Evolutionary conservation across 2,888 invertebrate genomes (phyloP).

Genomic region (Drosophila mimetica): DNA sequence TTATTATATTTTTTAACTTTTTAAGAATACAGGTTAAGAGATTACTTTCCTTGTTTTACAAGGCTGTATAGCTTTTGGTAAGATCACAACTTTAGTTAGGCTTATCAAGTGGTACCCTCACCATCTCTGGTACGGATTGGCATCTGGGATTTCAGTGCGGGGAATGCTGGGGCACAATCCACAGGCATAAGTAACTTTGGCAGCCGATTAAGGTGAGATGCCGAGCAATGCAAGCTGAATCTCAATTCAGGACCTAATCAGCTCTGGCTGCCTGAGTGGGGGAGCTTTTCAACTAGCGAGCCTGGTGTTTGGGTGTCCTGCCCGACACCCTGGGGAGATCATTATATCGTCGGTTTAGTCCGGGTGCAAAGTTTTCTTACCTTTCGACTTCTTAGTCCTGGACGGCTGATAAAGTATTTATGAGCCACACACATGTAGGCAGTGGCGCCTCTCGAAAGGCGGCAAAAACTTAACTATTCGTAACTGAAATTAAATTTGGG

Average conservation of each 20-base stretch:
- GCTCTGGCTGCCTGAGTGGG: slow-evolving; percentile 32
- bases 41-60: too few species aligned
- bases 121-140: background rate
- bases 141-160: slow-evolving; percentile 8
- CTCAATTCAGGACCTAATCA: slow-evolving; percentile 65
- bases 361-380: slow-evolving; percentile 57
- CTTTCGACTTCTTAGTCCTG: slow-evolving; percentile 58
- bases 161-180: slow-evolving; percentile 16
- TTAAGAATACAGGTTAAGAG: background rate
- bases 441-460: slow-evolving; percentile 1
- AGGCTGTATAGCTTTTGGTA: background rate
- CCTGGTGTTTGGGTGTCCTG: slow-evolving; percentile 8
- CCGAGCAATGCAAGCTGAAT: slow-evolving; percentile 74
- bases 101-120: background rate
- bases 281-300: slow-evolving; percentile 8
- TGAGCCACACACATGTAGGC: slow-evolving; percentile 53
- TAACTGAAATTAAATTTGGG: background rate
- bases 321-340: slow-evolving; percentile 70
- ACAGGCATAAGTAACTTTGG: slow-evolving; percentile 73
- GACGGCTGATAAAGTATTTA: slow-evolving; percentile 72
- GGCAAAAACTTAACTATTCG: slow-evolving; percentile 1
- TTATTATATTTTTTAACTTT: background rate
- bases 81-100: background rate
- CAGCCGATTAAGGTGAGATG: slow-evolving; percentile 78
- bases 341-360: slow-evolving; percentile 73